These are phyloP conservation scores for Leptogaster cylindrica DNA, from an alignment of 2,888 invertebrate genomes.

Conservation along the genomic window DNA sequence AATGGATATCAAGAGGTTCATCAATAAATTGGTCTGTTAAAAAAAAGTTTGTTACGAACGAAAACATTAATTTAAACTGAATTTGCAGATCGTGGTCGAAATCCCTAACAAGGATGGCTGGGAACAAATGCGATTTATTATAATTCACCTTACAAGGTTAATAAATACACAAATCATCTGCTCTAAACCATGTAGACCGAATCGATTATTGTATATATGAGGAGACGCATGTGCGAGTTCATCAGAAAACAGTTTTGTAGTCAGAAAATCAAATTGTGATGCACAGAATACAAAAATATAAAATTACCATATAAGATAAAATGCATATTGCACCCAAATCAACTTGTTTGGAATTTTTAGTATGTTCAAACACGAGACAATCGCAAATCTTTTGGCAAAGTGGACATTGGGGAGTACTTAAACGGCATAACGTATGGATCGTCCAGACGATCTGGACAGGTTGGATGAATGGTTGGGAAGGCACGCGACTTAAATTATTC, in stretches of 20 bases:
- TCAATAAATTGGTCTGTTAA: too few species aligned
- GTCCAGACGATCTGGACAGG: conserved; percentile 16
- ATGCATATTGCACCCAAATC: conserved; percentile 14
- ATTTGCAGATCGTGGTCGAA: conserved; percentile 1
- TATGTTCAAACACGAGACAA: neutral
- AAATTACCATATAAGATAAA: neutral
- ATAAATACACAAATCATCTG: conserved; percentile 12
- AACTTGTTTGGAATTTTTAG: conserved; percentile 10
- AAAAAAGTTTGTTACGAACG: too few species aligned
- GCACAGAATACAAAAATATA: too few species aligned
- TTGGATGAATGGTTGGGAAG: conserved; percentile 18
- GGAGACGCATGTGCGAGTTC: too few species aligned
- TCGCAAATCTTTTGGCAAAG: neutral
- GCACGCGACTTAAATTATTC: conserved; percentile 36
- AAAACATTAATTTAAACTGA: conserved; percentile 30
- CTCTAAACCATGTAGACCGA: too few species aligned
- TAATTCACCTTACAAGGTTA: neutral
- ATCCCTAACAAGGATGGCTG: neutral
- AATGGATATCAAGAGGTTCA: too few species aligned
- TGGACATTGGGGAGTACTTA: conserved; percentile 5
- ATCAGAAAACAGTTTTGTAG: too few species aligned
- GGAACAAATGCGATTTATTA: neutral
- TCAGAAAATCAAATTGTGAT: too few species aligned
- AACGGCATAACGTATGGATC: conserved; percentile 25
- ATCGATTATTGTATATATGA: too few species aligned